Base-by-base conservation (phyloP, 2,113 vertebrate species). In the Heterotis niloticus region DNA sequence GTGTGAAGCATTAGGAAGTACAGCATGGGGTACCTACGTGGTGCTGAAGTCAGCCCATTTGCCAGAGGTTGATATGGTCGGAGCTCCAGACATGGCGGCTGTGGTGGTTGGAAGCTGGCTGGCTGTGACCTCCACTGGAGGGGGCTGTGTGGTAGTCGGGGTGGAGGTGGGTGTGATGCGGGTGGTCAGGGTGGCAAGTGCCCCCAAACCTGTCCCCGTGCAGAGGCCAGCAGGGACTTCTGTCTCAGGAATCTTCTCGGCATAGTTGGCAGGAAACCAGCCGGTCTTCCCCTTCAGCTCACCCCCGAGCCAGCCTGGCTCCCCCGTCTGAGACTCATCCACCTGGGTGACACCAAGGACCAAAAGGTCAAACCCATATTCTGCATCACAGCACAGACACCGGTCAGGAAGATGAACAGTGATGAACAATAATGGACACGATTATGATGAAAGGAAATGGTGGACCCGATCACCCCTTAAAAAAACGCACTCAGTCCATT, bases 1-100 rank as follows among this genome's bases (percentile, higher is more conserved):
- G 54, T 52, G 12, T 23, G 70, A 14, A 23, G 23, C 51, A 26
- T 14, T 1, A 13, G 7, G 54, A 75, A 69, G 34, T 44, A 7
- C 34, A 44, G 14, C 44, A 52, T 28, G 20, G 9, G 59, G 4
- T 13, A 93, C 96, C 78, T 88, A 99, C 98, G 96, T 99, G 85
- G 96, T 96, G 89, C 93, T 99, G 89, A 99, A 99, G 90, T 99
- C 98, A 0, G 98, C 98, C 98, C 98, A 99, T 92, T 98, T 99
- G 82, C 93, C 96, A 84, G 94, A 89, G 12, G 91, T 78, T 17
- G 94, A 87, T 44, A 95, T 88, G 0, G 91, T 79, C 66, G 86
- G 1, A 0, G 90, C 86, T 20, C 86, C 88, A 0, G 91, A 85
- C 26, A 34, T 16, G 9, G 75, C 18, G 16, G 59, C 16, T 16